Percentiles rank a stretch among this genome's conserved stretches.
Evolutionary conservation across 2,888 invertebrate species (phyloP).

Genomic region (Yponomeuta plumbellus): DNA sequence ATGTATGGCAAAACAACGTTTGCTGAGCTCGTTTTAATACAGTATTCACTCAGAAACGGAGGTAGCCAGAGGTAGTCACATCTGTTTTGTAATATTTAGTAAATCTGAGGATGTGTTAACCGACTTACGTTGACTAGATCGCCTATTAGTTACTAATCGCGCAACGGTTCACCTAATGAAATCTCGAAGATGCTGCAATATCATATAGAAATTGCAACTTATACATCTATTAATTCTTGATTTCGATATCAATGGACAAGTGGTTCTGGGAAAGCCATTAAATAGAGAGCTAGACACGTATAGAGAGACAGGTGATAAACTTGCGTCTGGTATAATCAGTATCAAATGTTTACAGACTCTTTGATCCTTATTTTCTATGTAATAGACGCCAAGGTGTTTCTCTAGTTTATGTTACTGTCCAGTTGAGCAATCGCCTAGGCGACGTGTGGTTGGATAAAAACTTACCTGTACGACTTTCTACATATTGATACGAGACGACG

Average conservation of each 20-base stretch:
- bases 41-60: too few relatives aligned
- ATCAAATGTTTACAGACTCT: not conserved
- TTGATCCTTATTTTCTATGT: not conserved
- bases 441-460: conserved; percentile 41
- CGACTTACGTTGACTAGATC: not conserved
- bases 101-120: not conserved
- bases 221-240: not conserved
- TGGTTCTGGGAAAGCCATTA: conserved; percentile 43
- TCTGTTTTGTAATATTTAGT: too few relatives aligned
- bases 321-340: not conserved
- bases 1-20: too few relatives aligned
- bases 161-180: not conserved
- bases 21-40: too few relatives aligned
- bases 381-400: not conserved
- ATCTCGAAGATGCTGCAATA: not conserved
- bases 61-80: too few relatives aligned
- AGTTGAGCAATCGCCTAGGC: conserved; percentile 29
- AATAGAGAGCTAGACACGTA: conserved; percentile 53
- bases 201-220: not conserved
- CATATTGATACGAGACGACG: conserved; percentile 2
- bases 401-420: not conserved
- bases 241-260: conserved; percentile 3
- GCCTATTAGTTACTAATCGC: not conserved
- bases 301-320: conserved; percentile 52
- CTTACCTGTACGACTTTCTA: conserved; percentile 56